Conservation (phyloP, 2,113 vertebrate species). For the Xiphias gladius region DNA sequence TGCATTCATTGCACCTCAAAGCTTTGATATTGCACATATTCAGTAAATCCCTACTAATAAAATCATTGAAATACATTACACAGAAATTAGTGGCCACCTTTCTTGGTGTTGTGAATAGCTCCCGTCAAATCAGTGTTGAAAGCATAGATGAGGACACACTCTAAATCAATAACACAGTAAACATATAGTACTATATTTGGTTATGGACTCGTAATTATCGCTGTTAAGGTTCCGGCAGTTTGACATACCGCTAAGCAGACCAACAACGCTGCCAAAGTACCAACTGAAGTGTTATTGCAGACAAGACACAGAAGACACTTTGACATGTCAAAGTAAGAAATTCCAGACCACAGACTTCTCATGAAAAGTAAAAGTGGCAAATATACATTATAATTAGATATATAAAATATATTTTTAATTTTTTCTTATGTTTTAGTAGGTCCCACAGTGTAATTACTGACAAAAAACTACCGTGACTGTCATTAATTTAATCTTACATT, state of each 20-base stretch:
- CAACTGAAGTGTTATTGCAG: neutral
- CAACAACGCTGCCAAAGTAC: neutral
- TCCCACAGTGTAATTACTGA: too few species aligned
- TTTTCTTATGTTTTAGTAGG: neutral
- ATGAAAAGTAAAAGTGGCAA: neutral
- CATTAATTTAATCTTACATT: neutral
- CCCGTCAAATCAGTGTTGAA: neutral
- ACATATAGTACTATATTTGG: neutral
- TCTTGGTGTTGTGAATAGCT: neutral
- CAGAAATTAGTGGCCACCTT: neutral
- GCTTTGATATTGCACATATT: neutral
- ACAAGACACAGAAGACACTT: neutral
- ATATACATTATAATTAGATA: neutral
- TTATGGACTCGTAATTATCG: neutral
- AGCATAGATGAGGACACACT: neutral
- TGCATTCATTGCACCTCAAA: neutral
- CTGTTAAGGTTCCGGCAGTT: neutral
- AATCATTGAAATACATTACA: neutral
- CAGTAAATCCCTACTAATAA: neutral
- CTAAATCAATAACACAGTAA: neutral
- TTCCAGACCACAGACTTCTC: neutral
- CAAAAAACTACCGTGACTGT: neutral
- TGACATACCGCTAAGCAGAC: constrained; percentile 2
- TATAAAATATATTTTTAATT: neutral
- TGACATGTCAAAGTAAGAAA: constrained; percentile 7